phyloP scores from a whole-genome alignment of 2,888 invertebrate species.

The Agriopis marginaria region DNA sequence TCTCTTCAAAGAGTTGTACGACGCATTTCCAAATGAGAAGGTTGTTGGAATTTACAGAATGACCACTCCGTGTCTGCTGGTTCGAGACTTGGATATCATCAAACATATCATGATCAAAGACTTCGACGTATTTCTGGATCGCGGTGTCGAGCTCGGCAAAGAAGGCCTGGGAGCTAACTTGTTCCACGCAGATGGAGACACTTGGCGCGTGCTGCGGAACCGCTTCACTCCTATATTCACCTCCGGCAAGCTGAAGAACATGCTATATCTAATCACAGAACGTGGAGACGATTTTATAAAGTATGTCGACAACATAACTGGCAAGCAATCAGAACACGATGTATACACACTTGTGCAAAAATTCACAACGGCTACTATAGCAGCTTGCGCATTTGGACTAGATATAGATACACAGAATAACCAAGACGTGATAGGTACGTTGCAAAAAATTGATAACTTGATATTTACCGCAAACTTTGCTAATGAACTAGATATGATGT shows the following conservation, averaged over 20 bases:
- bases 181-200: conserved; percentile 62
- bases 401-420: conserved; percentile 50
- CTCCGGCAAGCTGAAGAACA: conserved; percentile 67
- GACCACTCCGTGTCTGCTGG: conserved; percentile 58
- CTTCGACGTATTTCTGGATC: conserved; percentile 62
- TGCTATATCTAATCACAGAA: conserved; percentile 62
- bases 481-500: conserved; percentile 58
- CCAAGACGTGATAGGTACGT: conserved; percentile 38
- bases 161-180: conserved; percentile 61
- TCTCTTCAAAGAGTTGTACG: conserved; percentile 56
- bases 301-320: conserved; percentile 43
- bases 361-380: conserved; percentile 58
- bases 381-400: conserved; percentile 63
- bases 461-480: conserved; percentile 39
- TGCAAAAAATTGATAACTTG: conserved; percentile 44
- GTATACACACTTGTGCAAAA: conserved; percentile 54
- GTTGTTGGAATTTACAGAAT: conserved; percentile 65
- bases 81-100: conserved; percentile 65
- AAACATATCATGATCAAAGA: conserved; percentile 68
- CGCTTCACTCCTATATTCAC: conserved; percentile 66
- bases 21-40: conserved; percentile 61
- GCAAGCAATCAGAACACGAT: conserved; percentile 50
- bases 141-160: conserved; percentile 59
- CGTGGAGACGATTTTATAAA: conserved; percentile 55
- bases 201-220: conserved; percentile 61